Conservation (phyloP, 2,113 vertebrate species). For the Otus sunia region DNA sequence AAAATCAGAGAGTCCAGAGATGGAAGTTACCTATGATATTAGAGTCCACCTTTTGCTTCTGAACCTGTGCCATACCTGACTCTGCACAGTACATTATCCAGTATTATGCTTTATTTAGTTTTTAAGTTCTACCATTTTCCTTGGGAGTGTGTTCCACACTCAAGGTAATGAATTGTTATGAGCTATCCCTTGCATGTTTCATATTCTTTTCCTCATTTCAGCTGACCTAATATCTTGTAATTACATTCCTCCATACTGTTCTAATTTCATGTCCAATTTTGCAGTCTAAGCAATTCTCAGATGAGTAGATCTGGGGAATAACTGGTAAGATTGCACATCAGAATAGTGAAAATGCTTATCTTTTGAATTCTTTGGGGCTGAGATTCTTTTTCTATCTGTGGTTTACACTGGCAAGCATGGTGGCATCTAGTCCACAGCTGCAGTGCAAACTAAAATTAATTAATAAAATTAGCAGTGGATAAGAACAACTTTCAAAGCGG, state of each 20-base stretch:
- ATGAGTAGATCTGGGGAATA: neutral
- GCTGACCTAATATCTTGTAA: neutral
- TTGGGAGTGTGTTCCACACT: fast-evolving
- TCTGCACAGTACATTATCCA: neutral
- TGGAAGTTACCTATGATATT: neutral
- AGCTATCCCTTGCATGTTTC: neutral
- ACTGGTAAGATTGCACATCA: neutral
- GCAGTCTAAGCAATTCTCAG: neutral
- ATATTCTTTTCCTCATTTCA: neutral
- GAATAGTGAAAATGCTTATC: neutral
- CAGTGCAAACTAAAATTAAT: neutral
- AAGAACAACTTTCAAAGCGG: neutral
- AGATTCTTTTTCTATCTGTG: neutral
- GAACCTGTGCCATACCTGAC: neutral
- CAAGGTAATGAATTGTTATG: neutral
- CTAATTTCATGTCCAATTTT: neutral
- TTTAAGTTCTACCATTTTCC: neutral
- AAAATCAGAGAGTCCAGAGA: neutral
- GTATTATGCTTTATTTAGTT: neutral
- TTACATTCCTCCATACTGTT: neutral
- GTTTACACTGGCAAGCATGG: neutral
- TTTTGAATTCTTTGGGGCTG: neutral
- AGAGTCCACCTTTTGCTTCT: neutral
- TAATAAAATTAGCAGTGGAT: neutral
- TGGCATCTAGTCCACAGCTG: neutral